Conservation (phyloP, 2,113 vertebrate genomes). For the Dryoscopus gambensis region DNA sequence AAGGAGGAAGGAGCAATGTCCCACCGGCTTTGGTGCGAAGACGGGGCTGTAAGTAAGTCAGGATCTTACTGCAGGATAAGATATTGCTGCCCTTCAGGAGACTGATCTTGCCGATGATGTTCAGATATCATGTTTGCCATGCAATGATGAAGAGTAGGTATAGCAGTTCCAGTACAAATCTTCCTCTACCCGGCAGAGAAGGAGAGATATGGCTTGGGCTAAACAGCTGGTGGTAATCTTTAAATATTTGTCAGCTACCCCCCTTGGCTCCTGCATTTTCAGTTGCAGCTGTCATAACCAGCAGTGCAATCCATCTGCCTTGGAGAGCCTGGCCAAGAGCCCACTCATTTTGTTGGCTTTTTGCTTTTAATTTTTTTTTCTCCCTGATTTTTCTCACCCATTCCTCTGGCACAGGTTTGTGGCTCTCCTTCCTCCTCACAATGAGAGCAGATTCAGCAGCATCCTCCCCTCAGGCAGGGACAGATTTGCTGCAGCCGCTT, state of each 20-base stretch:
- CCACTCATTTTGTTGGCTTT: not conserved
- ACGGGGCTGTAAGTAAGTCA: not conserved
- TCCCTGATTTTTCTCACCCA: not conserved
- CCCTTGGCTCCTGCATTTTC: constrained; percentile 21
- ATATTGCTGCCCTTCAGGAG: not conserved
- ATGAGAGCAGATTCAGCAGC: not conserved
- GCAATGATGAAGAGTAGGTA: not conserved
- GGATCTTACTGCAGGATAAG: not conserved
- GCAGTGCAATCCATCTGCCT: constrained; percentile 56
- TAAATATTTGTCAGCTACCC: constrained; percentile 46
- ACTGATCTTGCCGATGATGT: not conserved
- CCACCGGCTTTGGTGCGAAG: not conserved
- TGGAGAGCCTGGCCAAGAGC: not conserved
- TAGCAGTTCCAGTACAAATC: not conserved
- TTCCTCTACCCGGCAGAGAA: not conserved
- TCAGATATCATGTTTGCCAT: not conserved
- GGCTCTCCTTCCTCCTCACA: not conserved
- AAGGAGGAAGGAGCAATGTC: not conserved
- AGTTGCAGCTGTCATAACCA: constrained; percentile 50
- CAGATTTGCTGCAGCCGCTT: not conserved
- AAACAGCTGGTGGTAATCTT: constrained; percentile 10
- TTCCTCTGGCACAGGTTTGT: not conserved
- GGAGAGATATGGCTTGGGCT: not conserved
- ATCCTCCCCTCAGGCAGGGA: not conserved
- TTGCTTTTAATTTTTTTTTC: not conserved